Conservation (phyloP, 2,888 invertebrate genomes). For the Cremastinae sp. region DNA sequence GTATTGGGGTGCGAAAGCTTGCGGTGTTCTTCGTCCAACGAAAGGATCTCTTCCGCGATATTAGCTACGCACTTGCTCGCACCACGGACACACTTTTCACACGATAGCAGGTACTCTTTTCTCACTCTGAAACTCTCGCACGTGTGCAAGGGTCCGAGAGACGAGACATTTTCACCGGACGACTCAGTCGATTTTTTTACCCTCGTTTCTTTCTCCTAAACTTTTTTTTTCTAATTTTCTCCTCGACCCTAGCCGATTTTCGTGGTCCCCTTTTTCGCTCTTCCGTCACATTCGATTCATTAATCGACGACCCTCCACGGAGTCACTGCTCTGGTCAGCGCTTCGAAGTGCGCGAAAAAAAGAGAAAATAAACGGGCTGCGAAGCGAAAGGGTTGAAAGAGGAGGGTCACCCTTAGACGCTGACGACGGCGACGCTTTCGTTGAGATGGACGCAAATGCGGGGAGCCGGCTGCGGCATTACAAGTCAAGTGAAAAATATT, state of each 20-base stretch:
- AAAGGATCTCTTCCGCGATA: conserved; percentile 71
- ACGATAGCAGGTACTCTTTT: too few relatives aligned
- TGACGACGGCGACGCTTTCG: conserved; percentile 38
- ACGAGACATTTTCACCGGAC: conserved; percentile 33
- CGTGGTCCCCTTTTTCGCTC: conserved; percentile 22
- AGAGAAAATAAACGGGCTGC: conserved; percentile 8
- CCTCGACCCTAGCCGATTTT: conserved; percentile 40
- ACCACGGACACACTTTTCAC: conserved; percentile 50
- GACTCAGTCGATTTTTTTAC: conserved; percentile 40
- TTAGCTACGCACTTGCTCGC: conserved; percentile 68
- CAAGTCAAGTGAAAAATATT: conserved; percentile 36
- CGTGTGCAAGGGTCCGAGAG: conserved; percentile 19
- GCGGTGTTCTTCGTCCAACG: conserved; percentile 65
- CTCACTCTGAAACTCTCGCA: too few relatives aligned
- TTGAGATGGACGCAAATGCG: conserved; percentile 36
- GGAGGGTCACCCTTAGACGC: conserved; percentile 50
- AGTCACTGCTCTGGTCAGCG: conserved; percentile 32
- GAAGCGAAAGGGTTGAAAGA: conserved; percentile 52
- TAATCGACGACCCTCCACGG: conserved; percentile 60
- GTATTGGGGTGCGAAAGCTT: conserved; percentile 65
- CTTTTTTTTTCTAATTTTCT: conserved; percentile 36
- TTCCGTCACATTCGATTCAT: conserved; percentile 64
- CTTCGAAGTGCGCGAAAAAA: background rate
- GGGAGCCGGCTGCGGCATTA: conserved; percentile 13
- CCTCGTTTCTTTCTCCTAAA: conserved; percentile 47